phyloP scores from a whole-genome alignment of 2,797 vertebrate species.

The Okamejei kenojei region DNA sequence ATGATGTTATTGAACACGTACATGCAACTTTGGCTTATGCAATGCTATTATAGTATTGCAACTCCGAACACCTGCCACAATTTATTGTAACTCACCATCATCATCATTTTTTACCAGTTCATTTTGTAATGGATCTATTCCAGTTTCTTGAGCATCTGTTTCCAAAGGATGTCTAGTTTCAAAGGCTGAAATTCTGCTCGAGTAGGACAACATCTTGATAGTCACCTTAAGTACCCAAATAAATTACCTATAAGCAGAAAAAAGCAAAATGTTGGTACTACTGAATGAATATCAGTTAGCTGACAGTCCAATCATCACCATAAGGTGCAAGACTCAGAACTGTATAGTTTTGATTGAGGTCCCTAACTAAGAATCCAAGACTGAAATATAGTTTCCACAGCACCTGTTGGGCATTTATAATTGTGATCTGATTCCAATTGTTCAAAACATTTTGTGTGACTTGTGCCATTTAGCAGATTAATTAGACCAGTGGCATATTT shows the following conservation, averaged over 20 bases:
- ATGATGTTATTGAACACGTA: background rate
- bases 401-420: too few relatives aligned
- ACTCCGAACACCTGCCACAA: background rate
- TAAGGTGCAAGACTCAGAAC: background rate
- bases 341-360: background rate
- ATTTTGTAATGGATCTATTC: slow-evolving; percentile 79
- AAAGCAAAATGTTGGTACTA: background rate
- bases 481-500: too few relatives aligned
- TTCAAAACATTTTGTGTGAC: too few relatives aligned
- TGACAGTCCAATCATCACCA: background rate
- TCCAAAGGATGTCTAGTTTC: slow-evolving; percentile 88
- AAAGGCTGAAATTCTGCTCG: slow-evolving; percentile 71
- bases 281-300: background rate
- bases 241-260: slow-evolving; percentile 1
- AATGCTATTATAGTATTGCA: background rate
- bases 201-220: slow-evolving; percentile 59
- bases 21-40: background rate
- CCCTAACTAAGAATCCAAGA: background rate
- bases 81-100: slow-evolving; percentile 58
- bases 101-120: slow-evolving; percentile 64
- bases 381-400: too few relatives aligned
- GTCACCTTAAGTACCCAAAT: slow-evolving; percentile 35
- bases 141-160: slow-evolving; percentile 87
- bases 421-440: too few relatives aligned
- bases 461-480: too few relatives aligned